Conservation (phyloP, 2,888 invertebrate species). For the Monoplex corrugatus region DNA sequence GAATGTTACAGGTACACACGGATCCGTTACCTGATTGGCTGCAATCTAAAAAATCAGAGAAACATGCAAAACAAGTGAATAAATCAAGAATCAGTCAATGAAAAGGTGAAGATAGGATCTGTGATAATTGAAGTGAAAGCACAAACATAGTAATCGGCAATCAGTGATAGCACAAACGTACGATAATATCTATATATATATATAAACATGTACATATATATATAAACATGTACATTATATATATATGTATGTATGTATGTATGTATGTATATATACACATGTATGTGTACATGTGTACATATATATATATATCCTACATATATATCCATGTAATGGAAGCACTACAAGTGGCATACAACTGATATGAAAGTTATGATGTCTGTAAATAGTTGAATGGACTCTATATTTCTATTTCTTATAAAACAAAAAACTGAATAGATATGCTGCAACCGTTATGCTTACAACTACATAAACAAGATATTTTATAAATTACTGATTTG, state of each 20-base stretch:
- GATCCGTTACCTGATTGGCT: constrained; percentile 56
- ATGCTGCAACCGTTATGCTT: too few relatives aligned
- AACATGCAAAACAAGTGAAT: constrained; percentile 44
- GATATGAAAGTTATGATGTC: too few relatives aligned
- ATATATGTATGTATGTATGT: not conserved
- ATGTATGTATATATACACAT: not conserved
- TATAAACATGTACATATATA: too few relatives aligned
- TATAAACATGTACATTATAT: not conserved
- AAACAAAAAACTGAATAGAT: too few relatives aligned
- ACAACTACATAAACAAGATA: too few relatives aligned
- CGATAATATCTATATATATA: too few relatives aligned
- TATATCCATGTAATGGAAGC: too few relatives aligned
- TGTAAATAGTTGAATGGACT: too few relatives aligned
- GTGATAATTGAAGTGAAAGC: not conserved
- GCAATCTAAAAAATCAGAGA: constrained; percentile 54
- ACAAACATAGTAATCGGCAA: not conserved
- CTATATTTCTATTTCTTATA: too few relatives aligned
- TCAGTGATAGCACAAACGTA: not conserved
- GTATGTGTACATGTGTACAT: not conserved
- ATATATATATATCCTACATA: too few relatives aligned
- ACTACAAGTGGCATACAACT: too few relatives aligned
- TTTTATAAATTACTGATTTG: too few relatives aligned
- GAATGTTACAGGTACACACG: not conserved
- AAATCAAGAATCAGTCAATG: not conserved
- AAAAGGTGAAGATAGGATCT: not conserved